Base-by-base conservation (phyloP, 2,113 vertebrate species). In the Corydoras maculifer region DNA sequence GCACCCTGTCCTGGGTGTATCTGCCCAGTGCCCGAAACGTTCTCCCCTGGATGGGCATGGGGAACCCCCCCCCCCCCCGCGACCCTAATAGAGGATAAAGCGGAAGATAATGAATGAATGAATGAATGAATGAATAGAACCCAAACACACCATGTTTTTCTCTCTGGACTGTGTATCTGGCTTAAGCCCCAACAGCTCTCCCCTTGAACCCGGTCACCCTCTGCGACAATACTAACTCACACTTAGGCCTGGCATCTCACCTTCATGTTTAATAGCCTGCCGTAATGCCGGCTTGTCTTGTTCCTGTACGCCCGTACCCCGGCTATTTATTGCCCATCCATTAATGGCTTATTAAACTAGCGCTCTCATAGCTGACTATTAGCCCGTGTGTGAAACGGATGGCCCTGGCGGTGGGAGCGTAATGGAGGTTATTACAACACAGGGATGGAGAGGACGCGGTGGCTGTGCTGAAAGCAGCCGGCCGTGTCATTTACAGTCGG, bases 261-360 rank as follows among this genome's bases (percentile, higher is more conserved):
- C 87, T 90, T 89, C 85, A 74, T 68, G 68, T 77, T 80, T 80
- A 77, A 80, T 72, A 71, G 75, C 62, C 61, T 50, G 55, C 75
- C 77, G 75, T 77, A 75, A 77, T 72, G 62, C 72, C 68, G 73
- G 55, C 72, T 68, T 65, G 77, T 78, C 68, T 70, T 72, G 65
- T 66, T 72, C 69, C 59, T 75, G 72, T 35, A 58, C 65, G 61
- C 65, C 68, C 57, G 70, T 74, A 67, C 71, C 65, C 60, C 77
- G 73, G 81, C 86, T 90, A 90, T 90, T 90, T 89, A 90, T 89
- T 78, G 84, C 82, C 62, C 58, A 73, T 80, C 86, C 87, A 89
- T 89, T 87, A 86, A 90, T 84, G 84, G 82, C 86, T 88, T 87
- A 89, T 89, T 89, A 90, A 83, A 84, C 85, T 83, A 84, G 84